phyloP scores from a whole-genome alignment of 2,888 invertebrate genomes.

The Prosopocoilus inquinatus region DNA sequence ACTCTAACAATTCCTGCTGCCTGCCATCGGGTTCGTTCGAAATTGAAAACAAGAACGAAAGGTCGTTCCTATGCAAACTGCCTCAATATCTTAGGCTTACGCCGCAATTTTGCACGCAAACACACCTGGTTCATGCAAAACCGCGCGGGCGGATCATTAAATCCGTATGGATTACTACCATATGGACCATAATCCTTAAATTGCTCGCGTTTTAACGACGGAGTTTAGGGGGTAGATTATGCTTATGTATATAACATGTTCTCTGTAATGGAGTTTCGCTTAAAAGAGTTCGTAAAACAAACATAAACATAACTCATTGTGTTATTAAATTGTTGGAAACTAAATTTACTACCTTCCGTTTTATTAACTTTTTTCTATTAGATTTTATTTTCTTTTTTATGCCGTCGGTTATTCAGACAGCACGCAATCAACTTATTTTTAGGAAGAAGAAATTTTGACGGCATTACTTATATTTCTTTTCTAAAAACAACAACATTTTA shows the following conservation, averaged over 20 bases:
- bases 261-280: conserved; percentile 8
- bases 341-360: too few species aligned
- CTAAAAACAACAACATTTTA: too few species aligned
- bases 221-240: conserved; percentile 15
- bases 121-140: conserved; percentile 31
- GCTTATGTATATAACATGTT: conserved; percentile 14
- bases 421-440: too few species aligned
- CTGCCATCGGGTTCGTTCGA: conserved; percentile 19
- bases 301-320: neutral
- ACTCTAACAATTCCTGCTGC: conserved; percentile 24
- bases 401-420: too few species aligned
- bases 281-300: neutral
- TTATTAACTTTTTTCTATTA: too few species aligned
- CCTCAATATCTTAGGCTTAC: conserved; percentile 30
- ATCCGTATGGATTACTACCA: conserved; percentile 31
- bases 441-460: too few species aligned
- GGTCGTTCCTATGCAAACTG: conserved; percentile 34
- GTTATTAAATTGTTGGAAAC: neutral
- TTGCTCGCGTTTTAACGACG: conserved; percentile 30
- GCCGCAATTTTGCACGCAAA: conserved; percentile 31
- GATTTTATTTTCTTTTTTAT: too few species aligned
- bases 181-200: conserved; percentile 29
- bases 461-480: too few species aligned
- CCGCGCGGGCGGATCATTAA: conserved; percentile 30
- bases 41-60: conserved; percentile 27